Conservation (phyloP, 2,888 invertebrate genomes). For the Clostera curtula region DNA sequence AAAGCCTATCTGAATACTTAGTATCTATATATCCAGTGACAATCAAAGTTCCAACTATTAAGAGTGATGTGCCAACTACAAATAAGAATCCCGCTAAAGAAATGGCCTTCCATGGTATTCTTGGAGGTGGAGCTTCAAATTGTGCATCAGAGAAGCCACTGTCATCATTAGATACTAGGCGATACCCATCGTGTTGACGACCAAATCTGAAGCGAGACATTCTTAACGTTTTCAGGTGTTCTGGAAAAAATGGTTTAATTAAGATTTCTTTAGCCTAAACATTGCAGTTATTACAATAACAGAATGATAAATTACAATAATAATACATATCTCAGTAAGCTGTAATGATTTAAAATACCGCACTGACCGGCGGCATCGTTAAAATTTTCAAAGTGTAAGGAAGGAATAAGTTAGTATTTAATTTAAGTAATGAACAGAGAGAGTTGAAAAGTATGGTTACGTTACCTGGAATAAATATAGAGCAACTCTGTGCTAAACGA, state of each 20-base stretch:
- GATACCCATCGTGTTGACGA: conserved; percentile 77
- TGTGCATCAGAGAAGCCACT: conserved; percentile 83
- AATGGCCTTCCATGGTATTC: conserved; percentile 91
- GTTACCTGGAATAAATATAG: too few species aligned
- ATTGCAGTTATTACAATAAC: background rate
- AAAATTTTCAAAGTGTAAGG: too few species aligned
- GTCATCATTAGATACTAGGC: conserved; percentile 70
- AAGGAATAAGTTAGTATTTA: too few species aligned
- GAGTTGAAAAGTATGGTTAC: too few species aligned
- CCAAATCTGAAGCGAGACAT: conserved; percentile 78
- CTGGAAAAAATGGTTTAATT: conserved; percentile 22
- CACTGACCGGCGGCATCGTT: too few species aligned
- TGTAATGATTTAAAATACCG: too few species aligned
- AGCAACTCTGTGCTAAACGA: too few species aligned
- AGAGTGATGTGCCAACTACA: conserved; percentile 82
- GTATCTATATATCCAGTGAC: conserved; percentile 87
- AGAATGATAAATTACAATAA: conserved; percentile 3
- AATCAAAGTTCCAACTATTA: conserved; percentile 85
- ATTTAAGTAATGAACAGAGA: too few species aligned
- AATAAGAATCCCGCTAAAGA: conserved; percentile 84
- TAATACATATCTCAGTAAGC: too few species aligned
- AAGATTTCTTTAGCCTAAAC: conserved; percentile 2
- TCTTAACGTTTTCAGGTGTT: conserved; percentile 34
- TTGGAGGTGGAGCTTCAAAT: conserved; percentile 78
- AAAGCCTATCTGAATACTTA: conserved; percentile 90